phyloP scores from a whole-genome alignment of 2,888 invertebrate genomes.

The Pachliopta kotzebuea region DNA sequence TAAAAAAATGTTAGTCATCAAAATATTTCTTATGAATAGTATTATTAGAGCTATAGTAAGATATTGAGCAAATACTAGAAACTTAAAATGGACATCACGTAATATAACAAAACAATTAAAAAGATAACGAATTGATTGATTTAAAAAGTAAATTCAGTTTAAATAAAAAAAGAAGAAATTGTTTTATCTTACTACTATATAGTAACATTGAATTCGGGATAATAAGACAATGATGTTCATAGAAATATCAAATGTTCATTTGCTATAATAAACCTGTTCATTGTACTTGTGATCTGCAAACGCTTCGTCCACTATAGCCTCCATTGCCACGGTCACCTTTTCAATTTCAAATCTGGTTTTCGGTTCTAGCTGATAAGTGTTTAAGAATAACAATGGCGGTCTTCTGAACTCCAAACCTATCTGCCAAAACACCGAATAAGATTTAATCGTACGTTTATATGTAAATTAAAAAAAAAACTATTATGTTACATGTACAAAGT shows the following conservation, averaged over 20 bases:
- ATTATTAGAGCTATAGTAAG: not conserved
- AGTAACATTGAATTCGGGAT: no score
- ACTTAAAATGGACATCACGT: no score
- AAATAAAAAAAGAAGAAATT: no score
- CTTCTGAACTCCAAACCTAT: slow-evolving; percentile 60
- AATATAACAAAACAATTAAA: no score
- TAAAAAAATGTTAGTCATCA: not conserved
- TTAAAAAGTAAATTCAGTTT: no score
- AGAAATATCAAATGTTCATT: not conserved
- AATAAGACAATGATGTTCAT: no score
- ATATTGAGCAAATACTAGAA: no score
- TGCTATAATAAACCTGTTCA: slow-evolving; percentile 44
- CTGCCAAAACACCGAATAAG: slow-evolving; percentile 36
- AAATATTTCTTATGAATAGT: no score
- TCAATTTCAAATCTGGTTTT: slow-evolving; percentile 41
- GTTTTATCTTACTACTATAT: no score
- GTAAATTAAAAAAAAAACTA: no score
- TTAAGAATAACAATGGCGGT: slow-evolving; percentile 49
- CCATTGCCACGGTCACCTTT: slow-evolving; percentile 39
- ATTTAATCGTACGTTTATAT: no score
- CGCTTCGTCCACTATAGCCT: slow-evolving; percentile 47
- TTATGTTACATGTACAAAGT: not conserved
- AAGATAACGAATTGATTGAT: no score
- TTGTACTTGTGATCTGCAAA: slow-evolving; percentile 60
- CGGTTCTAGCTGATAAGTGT: slow-evolving; percentile 62